phyloP scores from a whole-genome alignment of 2,888 invertebrate species.

The Drosophila rubida region DNA sequence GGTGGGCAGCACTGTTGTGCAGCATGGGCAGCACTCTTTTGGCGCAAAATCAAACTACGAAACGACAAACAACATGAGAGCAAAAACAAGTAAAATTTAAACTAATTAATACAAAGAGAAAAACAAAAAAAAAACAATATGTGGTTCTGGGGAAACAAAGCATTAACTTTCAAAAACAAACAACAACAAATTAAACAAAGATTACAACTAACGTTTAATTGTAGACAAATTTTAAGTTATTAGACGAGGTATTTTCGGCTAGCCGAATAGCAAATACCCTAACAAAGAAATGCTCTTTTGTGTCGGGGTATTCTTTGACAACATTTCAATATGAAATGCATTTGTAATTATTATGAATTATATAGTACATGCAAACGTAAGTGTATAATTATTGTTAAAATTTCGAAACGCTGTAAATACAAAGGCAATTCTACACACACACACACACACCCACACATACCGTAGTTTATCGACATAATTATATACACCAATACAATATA shows the following conservation, averaged over 20 bases:
- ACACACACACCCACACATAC: conserved; percentile 46
- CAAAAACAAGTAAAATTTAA: conserved; percentile 35
- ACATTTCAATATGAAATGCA: conserved; percentile 41
- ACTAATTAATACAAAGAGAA: conserved; percentile 14
- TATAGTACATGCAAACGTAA: conserved; percentile 16
- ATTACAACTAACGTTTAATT: not conserved
- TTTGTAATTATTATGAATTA: conserved; percentile 62
- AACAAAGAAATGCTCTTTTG: conserved; percentile 5
- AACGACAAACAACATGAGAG: conserved; percentile 56
- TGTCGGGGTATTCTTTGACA: conserved; percentile 1
- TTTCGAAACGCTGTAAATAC: conserved; percentile 56
- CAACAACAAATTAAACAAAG: conserved; percentile 22
- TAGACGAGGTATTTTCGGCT: no score
- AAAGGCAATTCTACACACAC: conserved; percentile 24
- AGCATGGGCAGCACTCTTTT: conserved; percentile 25
- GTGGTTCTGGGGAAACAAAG: conserved; percentile 78
- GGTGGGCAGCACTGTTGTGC: conserved; percentile 37
- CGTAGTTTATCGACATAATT: conserved; percentile 44
- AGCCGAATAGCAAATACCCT: conserved; percentile 34
- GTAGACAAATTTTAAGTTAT: conserved; percentile 22
- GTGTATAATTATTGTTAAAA: conserved; percentile 46
- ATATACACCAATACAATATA: conserved; percentile 37
- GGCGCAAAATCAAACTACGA: conserved; percentile 21
- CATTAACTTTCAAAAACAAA: conserved; percentile 63
- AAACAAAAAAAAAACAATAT: conserved; percentile 32